Conservation (phyloP, 2,888 invertebrate genomes). For the Mayetiola destructor region DNA sequence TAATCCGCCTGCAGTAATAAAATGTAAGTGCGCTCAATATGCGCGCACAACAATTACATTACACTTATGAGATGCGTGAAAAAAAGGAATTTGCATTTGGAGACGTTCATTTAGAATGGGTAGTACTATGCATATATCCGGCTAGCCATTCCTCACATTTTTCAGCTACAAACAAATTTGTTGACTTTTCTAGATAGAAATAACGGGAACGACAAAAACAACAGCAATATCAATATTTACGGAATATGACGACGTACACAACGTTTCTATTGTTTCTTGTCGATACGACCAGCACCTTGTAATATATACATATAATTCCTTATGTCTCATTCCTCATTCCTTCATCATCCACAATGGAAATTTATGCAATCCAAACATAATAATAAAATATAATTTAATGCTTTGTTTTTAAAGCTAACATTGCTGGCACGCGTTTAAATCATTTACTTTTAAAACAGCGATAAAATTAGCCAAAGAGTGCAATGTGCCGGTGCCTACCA, state of each 20-base stretch:
- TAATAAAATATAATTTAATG: background rate
- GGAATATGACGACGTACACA: background rate
- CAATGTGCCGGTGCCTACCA: too few species aligned
- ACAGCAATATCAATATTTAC: conserved; percentile 4
- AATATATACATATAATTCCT: too few species aligned
- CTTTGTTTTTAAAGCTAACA: background rate
- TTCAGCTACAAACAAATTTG: background rate
- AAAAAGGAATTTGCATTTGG: background rate
- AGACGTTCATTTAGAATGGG: background rate
- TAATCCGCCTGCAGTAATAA: too few species aligned
- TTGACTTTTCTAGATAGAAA: background rate
- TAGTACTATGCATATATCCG: too few species aligned
- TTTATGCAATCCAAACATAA: too few species aligned
- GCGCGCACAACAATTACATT: background rate
- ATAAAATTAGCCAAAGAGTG: conserved; percentile 9
- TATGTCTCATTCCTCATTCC: too few species aligned
- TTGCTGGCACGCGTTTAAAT: conserved; percentile 6
- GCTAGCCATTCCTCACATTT: background rate
- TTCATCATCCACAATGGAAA: background rate
- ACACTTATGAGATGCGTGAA: background rate
- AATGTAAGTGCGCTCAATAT: background rate
- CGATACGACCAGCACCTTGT: background rate
- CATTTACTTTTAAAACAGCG: conserved; percentile 3
- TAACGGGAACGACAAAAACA: too few species aligned
- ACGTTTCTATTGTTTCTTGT: background rate